Evolutionary conservation across 2,113 vertebrate genomes (phyloP).

Genomic region (Xiphophorus couchianus): DNA sequence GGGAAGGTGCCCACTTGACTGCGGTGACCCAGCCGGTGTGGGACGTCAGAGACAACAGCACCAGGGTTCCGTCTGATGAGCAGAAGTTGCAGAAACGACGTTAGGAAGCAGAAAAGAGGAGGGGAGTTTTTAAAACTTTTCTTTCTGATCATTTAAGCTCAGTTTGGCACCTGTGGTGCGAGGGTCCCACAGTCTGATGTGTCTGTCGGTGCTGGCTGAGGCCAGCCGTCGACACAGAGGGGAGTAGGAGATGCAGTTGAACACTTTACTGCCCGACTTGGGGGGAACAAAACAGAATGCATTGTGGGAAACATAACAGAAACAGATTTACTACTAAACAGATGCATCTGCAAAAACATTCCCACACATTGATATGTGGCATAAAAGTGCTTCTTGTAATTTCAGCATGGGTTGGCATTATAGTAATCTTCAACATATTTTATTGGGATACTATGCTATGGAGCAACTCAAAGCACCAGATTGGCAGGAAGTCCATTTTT

Average conservation of each 20-base stretch:
- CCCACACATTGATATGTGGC: too few relatives aligned
- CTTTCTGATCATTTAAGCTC: not conserved
- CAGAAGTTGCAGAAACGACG: not conserved
- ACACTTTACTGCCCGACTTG: conserved; percentile 95
- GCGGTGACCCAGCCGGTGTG: conserved; percentile 97
- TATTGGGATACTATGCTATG: too few relatives aligned
- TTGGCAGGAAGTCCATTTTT: too few relatives aligned
- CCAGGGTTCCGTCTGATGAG: conserved; percentile 91
- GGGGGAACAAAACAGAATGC: conserved; percentile 14
- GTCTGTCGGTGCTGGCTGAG: conserved; percentile 93
- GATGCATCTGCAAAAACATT: too few relatives aligned
- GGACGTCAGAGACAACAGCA: conserved; percentile 91
- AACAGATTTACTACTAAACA: too few relatives aligned
- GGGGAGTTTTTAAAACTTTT: not conserved
- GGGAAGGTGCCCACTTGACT: conserved; percentile 92
- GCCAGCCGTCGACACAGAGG: conserved; percentile 90
- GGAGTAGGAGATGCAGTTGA: conserved; percentile 94
- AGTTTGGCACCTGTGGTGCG: conserved; percentile 86
- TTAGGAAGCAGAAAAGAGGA: not conserved
- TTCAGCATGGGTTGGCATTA: too few relatives aligned
- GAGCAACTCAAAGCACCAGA: too few relatives aligned
- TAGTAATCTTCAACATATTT: too few relatives aligned
- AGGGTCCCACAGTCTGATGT: conserved; percentile 94
- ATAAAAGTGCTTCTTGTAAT: too few relatives aligned
- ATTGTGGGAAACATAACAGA: too few relatives aligned